Conservation (phyloP, 2,888 invertebrate species). For the Oscheius onirici region DNA sequence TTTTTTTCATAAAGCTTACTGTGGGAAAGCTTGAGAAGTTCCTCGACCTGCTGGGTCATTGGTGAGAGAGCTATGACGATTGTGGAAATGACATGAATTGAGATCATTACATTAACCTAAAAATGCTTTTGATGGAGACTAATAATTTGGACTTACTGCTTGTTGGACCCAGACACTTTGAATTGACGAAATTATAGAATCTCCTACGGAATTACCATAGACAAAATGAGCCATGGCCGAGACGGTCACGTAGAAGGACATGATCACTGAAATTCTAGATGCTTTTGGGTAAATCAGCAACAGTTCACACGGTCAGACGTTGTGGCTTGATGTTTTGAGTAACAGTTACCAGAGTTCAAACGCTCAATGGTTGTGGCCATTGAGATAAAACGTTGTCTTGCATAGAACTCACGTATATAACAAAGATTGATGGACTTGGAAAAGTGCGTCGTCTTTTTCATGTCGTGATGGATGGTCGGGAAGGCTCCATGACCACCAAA, state of each 20-base stretch:
- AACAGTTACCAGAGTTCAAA: no score
- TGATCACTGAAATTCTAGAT: no score
- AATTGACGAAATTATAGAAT: constrained; percentile 52
- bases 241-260: constrained; percentile 40
- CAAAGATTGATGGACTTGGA: constrained; percentile 52
- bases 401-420: constrained; percentile 44
- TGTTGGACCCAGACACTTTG: constrained; percentile 52
- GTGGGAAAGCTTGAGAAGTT: constrained; percentile 59
- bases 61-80: constrained; percentile 67
- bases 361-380: no score
- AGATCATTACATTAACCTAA: constrained; percentile 67
- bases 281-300: no score
- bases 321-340: not conserved
- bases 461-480: constrained; percentile 62
- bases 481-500: constrained; percentile 52
- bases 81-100: constrained; percentile 68
- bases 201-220: constrained; percentile 49
- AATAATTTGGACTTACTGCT: constrained; percentile 38
- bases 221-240: constrained; percentile 39
- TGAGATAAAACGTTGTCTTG: no score
- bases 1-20: constrained; percentile 38
- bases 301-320: not conserved
- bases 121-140: not conserved
- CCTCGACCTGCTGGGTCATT: constrained; percentile 67
- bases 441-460: constrained; percentile 58